A percentile compares a stretch with the other conserved stretches of the same genome.
phyloP scores from a whole-genome alignment of 2,797 vertebrate species.

The Ispidina lecontei region DNA sequence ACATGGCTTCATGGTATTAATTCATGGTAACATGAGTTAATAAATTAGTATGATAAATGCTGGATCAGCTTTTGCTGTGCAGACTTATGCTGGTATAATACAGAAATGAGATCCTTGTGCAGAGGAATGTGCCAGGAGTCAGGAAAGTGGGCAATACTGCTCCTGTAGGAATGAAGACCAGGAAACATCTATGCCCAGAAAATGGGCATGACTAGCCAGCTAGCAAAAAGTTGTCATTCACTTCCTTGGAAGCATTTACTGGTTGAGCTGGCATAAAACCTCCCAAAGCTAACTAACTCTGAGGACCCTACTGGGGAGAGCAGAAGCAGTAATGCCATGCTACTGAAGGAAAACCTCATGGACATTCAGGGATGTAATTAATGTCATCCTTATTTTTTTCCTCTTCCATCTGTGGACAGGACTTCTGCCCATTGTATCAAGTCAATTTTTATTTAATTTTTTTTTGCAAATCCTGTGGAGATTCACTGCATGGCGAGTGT shows the following conservation, averaged over 20 bases:
- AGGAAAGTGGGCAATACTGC: not conserved
- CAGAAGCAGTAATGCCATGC: slow-evolving; percentile 1
- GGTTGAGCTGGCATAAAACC: not conserved
- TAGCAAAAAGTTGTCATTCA: not conserved
- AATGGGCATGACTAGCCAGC: not conserved
- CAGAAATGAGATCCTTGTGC: not conserved
- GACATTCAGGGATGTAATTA: slow-evolving; percentile 49
- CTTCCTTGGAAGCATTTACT: not conserved
- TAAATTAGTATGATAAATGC: not conserved
- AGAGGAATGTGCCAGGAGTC: not conserved
- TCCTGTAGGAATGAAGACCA: not conserved
- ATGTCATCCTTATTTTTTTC: not conserved
- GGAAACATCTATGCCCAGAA: not conserved
- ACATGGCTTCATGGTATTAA: not conserved
- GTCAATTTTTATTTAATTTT: not conserved
- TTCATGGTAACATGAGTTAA: not conserved
- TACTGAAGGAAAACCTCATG: slow-evolving; percentile 55
- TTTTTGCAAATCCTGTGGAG: not conserved
- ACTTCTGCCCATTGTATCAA: not conserved
- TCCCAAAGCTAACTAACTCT: not conserved
- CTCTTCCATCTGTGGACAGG: not conserved
- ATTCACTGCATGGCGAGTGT: not conserved
- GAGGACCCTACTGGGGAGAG: not conserved
- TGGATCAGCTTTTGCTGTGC: not conserved
- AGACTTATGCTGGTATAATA: not conserved